Base-by-base conservation (phyloP, 2,797 vertebrate genomes). In the Ficedula albicollis region DNA sequence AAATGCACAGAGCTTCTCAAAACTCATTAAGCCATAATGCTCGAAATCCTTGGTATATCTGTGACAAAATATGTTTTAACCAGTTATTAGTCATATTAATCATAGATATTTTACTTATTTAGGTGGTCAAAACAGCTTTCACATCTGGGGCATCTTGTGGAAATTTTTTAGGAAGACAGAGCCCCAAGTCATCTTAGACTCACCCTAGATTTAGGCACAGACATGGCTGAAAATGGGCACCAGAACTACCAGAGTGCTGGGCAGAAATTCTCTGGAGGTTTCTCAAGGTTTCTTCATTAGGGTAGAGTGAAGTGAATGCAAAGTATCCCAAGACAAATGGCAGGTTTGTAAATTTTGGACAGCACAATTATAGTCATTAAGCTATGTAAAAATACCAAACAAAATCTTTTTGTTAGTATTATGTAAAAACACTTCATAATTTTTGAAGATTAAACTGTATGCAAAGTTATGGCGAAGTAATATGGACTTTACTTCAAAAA, bases 1-100 rank as follows among this genome's bases (percentile, higher is more conserved):
- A 96, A 96, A 90, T 30, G 39, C 48, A 83, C 18, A 88, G 52
- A 93, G 96, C 87, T 91, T 94, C 95, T 97, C 87, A 95, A 84
- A 95, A 70, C 16, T 27, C 77, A 91, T 88, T 91, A 80, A 76
- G 58, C 30, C 69, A 44, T 51, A 89, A 84, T 56, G 80, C 46
- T 90, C 51, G 66, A 91, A 94, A 90, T 36, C 36, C 77, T 84
- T 87, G 36, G 54, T 91, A 88, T 67, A 90, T 89, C 88, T 95
- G 76, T 79, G 87, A 67, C 39, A 90, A 59, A 87, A 81, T 38
- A 84, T 49, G 29, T 68, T 96, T 93, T 80, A 94, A 87, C 84
- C 78, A 58, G 68, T 5, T 46, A 46, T 66, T 78, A 46, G 25
- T 52, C 64, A 22, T 38, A 85, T 91, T 84, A 90, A 67, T 82